A percentile compares a stretch with the other conserved stretches of the same genome.
Evolutionary conservation across 2,888 invertebrate species (phyloP).

Genomic region (Bellardia bayeri): DNA sequence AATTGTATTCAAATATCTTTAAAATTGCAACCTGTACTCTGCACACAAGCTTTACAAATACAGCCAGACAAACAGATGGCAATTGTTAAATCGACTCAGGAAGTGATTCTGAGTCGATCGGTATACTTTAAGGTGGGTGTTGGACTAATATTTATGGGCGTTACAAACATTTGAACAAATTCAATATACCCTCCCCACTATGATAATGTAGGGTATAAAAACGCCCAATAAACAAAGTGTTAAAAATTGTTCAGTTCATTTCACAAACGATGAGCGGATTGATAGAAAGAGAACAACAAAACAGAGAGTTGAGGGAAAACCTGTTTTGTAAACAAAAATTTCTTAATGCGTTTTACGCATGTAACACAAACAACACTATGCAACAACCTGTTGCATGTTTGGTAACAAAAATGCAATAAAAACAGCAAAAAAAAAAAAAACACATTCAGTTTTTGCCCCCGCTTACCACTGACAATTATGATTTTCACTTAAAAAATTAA

Average conservation of each 20-base stretch:
- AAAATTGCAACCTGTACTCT: too few species aligned
- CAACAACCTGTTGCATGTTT: slow-evolving; percentile 60
- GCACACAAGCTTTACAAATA: too few species aligned
- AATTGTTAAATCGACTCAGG: too few species aligned
- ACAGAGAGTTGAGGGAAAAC: slow-evolving; percentile 27
- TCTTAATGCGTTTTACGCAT: slow-evolving; percentile 67
- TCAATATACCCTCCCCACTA: too few species aligned
- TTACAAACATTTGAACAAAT: too few species aligned
- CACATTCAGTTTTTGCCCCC: slow-evolving; percentile 22
- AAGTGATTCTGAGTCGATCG: too few species aligned
- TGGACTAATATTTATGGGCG: too few species aligned
- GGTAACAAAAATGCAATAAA: slow-evolving; percentile 22
- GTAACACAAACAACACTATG: slow-evolving; percentile 9
- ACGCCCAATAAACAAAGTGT: slow-evolving; percentile 30
- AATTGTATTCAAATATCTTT: too few species aligned
- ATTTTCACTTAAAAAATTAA: slow-evolving; percentile 71
- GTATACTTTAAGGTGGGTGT: too few species aligned
- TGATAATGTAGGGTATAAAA: background rate
- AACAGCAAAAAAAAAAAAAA: slow-evolving; percentile 16
- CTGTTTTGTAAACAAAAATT: slow-evolving; percentile 32
- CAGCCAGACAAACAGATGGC: too few species aligned
- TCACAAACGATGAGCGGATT: background rate
- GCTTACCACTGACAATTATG: slow-evolving; percentile 56
- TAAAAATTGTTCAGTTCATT: slow-evolving; percentile 34
- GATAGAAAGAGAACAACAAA: slow-evolving; percentile 41